Conservation (phyloP, 1,140 invertebrate genomes). For the Penaeus chinensis region DNA sequence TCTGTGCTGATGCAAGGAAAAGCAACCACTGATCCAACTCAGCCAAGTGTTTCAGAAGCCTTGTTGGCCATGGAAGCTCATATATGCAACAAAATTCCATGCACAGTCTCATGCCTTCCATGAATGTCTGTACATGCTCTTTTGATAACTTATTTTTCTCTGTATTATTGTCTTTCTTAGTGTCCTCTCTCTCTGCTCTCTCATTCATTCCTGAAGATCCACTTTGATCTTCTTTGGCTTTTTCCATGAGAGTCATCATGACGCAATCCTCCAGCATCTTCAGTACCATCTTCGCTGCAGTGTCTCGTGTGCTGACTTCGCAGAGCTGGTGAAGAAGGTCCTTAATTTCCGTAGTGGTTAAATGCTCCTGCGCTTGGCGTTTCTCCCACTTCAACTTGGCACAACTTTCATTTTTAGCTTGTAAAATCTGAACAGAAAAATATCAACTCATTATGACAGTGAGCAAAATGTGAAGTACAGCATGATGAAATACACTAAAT, state of each 20-base stretch:
- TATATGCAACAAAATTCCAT: constrained; percentile 35
- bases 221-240: not conserved
- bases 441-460: not conserved
- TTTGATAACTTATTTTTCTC: not conserved
- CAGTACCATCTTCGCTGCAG: constrained; percentile 33
- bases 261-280: constrained; percentile 47
- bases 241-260: constrained; percentile 25
- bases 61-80: constrained; percentile 39
- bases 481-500: no score
- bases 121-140: constrained; percentile 20
- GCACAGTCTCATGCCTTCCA: constrained; percentile 45
- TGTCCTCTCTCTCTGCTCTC: not conserved
- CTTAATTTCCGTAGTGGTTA: constrained; percentile 28
- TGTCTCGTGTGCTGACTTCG: not conserved
- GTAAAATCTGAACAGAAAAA: constrained; percentile 25
- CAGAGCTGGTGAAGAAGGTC: constrained; percentile 45
- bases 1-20: constrained; percentile 42
- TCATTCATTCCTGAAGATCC: not conserved
- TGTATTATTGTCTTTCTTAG: not conserved
- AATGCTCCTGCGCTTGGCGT: constrained; percentile 33
- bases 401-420: constrained; percentile 7
- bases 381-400: constrained; percentile 29
- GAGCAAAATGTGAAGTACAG: no score
- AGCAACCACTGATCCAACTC: constrained; percentile 48
- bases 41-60: constrained; percentile 35